Conservation (phyloP, 2,888 invertebrate species). For the Periphyllus acericola region DNA sequence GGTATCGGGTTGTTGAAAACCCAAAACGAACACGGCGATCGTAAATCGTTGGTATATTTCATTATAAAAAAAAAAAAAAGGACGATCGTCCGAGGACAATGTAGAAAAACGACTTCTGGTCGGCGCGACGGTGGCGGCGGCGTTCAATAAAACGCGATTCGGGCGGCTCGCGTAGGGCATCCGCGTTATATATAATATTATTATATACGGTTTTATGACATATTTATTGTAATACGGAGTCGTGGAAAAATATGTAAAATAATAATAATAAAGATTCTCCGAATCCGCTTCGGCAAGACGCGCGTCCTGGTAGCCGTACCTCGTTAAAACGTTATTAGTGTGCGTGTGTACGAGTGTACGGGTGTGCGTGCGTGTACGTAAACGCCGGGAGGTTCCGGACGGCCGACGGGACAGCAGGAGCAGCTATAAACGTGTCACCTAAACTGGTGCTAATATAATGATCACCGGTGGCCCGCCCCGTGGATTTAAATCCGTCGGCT, state of each 20-base stretch:
- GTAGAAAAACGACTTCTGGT: slow-evolving; percentile 62
- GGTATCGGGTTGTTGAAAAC: slow-evolving; percentile 55
- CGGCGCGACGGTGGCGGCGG: slow-evolving; percentile 26
- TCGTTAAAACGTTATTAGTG: slow-evolving; percentile 9
- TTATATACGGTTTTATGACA: slow-evolving; percentile 53
- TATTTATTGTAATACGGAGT: slow-evolving; percentile 51
- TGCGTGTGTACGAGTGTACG: too few species aligned
- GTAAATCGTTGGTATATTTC: slow-evolving; percentile 50
- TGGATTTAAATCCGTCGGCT: slow-evolving; percentile 37
- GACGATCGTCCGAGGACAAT: slow-evolving; percentile 34
- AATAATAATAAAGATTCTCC: slow-evolving; percentile 48
- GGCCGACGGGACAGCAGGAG: slow-evolving; percentile 18
- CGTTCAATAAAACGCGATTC: slow-evolving; percentile 56
- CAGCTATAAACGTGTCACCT: slow-evolving; percentile 58
- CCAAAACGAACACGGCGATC: slow-evolving; percentile 46
- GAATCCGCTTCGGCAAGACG: neutral
- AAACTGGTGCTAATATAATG: slow-evolving; percentile 60
- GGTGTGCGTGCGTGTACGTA: neutral
- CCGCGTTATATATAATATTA: neutral
- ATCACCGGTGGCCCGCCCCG: slow-evolving; percentile 16
- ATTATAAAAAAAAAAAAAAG: slow-evolving; percentile 17
- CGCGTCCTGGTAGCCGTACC: neutral
- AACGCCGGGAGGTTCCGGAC: slow-evolving; percentile 50
- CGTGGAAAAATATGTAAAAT: slow-evolving; percentile 45
- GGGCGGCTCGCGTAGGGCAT: slow-evolving; percentile 1